Percentiles rank a stretch among this genome's conserved stretches.
phyloP scores from a whole-genome alignment of 2,888 invertebrate genomes.

The Cinara cedri region DNA sequence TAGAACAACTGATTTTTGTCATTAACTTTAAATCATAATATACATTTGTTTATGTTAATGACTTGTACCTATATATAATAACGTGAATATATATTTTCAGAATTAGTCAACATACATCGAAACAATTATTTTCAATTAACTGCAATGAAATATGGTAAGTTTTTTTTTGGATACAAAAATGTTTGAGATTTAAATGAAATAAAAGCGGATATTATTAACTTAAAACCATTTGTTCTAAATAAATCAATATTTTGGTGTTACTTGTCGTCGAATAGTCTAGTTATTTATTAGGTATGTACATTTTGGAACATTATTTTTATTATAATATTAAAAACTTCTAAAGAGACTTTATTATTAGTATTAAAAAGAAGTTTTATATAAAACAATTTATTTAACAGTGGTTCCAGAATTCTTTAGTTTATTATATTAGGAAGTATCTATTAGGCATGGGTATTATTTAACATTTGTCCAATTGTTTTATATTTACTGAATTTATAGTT shows the following conservation, averaged over 20 bases:
- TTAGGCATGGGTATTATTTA: too few relatives aligned
- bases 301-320: not conserved
- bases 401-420: not conserved
- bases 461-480: too few relatives aligned
- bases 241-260: too few relatives aligned
- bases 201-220: too few relatives aligned
- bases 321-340: not conserved
- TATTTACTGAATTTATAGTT: too few relatives aligned
- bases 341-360: too few relatives aligned
- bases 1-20: not conserved
- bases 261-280: too few relatives aligned
- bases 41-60: not conserved
- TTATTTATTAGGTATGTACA: not conserved
- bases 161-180: too few relatives aligned
- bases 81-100: conserved; percentile 9
- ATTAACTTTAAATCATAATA: not conserved
- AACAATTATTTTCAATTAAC: not conserved
- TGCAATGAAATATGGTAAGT: conserved; percentile 38
- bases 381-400: not conserved
- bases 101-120: not conserved
- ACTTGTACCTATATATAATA: not conserved
- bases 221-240: too few relatives aligned
- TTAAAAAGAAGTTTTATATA: not conserved
- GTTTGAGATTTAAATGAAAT: too few relatives aligned
- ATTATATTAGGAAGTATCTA: too few relatives aligned